Evolutionary conservation across 1,140 invertebrate genomes (phyloP), one percentile per base, ranked within the genome.

Genomic region (Protaetia brevitarsis): DNA sequence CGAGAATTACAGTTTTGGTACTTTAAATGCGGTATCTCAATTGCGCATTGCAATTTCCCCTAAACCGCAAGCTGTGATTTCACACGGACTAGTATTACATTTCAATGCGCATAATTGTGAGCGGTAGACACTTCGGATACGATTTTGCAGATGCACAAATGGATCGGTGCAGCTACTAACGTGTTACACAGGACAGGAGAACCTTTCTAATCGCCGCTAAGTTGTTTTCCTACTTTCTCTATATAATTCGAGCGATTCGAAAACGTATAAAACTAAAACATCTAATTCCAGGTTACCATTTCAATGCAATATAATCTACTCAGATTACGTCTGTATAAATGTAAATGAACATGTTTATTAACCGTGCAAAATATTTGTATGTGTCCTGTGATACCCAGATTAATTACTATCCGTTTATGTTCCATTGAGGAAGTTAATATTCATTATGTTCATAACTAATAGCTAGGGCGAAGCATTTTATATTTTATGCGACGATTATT

Each of bases 151-250:
- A 23, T 51, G 41, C 41, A 51, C 26, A 51, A 51, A 51, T 51
- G 41, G 41, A 51, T 51, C 26, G 26, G 26, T 23, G 26, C 8
- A 51, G 19, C 19, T 19, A 23, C 41, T 10, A 51, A 16, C 26
- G 26, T 51, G 41, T 23, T 23, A 19, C 19, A 51, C n/a, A n/a
- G n/a, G n/a, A n/a, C n/a, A n/a, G n/a, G 41, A 3, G 13, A 7
- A 51, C 41, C 41, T 51, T 51, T 51, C 41, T 51, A 51, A 23
- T 51, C 41, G 7, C 3, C 41, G 41, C n/a, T n/a, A 51, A 51
- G 41, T 51, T 23, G 41, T 51, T 51, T 51, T 51, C 41, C 41
- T 51, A 51, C 41, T 51, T 51, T 51, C 41, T 51, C 41, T 19
- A 23, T 51, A 19, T 23, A 51, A 34, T 8, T 0, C 11, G 11